Conservation (phyloP, 37 sponge, comb jelly and placozoan species). For the Haliclona indistincta region DNA sequence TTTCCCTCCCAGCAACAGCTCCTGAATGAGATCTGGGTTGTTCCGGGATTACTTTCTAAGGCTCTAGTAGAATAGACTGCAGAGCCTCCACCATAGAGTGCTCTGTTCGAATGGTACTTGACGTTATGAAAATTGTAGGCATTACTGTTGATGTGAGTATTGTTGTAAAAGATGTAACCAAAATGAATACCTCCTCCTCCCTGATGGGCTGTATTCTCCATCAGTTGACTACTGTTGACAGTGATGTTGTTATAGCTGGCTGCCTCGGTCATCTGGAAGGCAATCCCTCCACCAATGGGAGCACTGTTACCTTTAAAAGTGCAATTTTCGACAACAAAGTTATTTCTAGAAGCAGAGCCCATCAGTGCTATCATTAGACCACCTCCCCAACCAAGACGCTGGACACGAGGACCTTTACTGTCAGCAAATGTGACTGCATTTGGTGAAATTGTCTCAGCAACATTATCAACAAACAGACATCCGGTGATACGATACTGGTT, state of each 20-base stretch:
- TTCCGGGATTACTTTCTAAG: not conserved
- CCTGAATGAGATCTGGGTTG: not conserved
- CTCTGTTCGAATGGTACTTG: slow-evolving; percentile 1
- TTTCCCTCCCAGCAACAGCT: slow-evolving; percentile 16
- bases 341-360: not conserved
- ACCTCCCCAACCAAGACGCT: slow-evolving; percentile 7
- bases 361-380: not conserved
- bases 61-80: slow-evolving; percentile 1
- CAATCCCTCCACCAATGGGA: not conserved
- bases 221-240: not conserved
- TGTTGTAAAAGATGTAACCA: not conserved
- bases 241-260: not conserved
- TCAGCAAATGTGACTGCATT: not conserved
- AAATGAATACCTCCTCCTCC: slow-evolving; percentile 12
- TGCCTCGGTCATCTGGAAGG: not conserved
- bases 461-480: not conserved
- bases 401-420: not conserved
- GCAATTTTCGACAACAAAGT: not conserved
- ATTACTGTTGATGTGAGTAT: not conserved
- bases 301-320: not conserved
- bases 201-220: not conserved
- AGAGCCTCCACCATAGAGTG: slow-evolving; percentile 17
- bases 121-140: not conserved
- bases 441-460: not conserved
- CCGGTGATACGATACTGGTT: not conserved